Conservation (phyloP, 2,888 invertebrate genomes). For the Nowickia ferox region DNA sequence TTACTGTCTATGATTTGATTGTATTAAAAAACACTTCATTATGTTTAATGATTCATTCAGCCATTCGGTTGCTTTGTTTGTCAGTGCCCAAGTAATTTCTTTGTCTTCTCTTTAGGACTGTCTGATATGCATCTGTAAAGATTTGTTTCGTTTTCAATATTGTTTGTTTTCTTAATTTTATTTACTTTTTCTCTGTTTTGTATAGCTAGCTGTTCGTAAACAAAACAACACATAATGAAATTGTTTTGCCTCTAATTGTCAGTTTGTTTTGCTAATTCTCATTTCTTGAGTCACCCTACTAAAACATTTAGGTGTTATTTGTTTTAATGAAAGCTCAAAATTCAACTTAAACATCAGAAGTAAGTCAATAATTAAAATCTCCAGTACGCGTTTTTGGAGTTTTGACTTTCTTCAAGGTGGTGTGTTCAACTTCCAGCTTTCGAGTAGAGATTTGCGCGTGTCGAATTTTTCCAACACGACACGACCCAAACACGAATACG, state of each 20-base stretch:
- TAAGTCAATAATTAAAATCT: too few relatives aligned
- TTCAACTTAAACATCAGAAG: too few relatives aligned
- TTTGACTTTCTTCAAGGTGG: too few relatives aligned
- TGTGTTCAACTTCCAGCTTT: too few relatives aligned
- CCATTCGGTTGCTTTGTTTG: slow-evolving; percentile 34
- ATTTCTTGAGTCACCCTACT: slow-evolving; percentile 7
- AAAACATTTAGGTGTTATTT: background rate
- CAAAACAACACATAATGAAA: background rate
- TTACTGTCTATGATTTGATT: background rate
- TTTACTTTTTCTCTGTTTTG: slow-evolving; percentile 8
- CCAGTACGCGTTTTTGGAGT: too few relatives aligned
- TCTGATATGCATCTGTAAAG: slow-evolving; percentile 37
- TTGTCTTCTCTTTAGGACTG: slow-evolving; percentile 28
- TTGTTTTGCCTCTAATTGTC: slow-evolving; percentile 22
- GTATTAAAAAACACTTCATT: slow-evolving; percentile 36
- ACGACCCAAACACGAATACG: too few relatives aligned
- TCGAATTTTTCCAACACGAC: too few relatives aligned
- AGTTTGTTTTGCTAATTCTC: slow-evolving; percentile 29
- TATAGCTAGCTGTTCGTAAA: background rate
- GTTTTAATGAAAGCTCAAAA: too few relatives aligned
- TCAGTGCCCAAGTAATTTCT: slow-evolving; percentile 37
- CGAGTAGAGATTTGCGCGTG: too few relatives aligned
- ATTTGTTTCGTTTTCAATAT: slow-evolving; percentile 20
- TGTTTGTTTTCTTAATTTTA: slow-evolving; percentile 46
- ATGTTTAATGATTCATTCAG: slow-evolving; percentile 35